A percentile compares a stretch with the other conserved stretches of the same genome.
These are phyloP conservation scores for Zygogramma bicolorata DNA, from an alignment of 2,888 invertebrate genomes.

Conservation along the genomic window DNA sequence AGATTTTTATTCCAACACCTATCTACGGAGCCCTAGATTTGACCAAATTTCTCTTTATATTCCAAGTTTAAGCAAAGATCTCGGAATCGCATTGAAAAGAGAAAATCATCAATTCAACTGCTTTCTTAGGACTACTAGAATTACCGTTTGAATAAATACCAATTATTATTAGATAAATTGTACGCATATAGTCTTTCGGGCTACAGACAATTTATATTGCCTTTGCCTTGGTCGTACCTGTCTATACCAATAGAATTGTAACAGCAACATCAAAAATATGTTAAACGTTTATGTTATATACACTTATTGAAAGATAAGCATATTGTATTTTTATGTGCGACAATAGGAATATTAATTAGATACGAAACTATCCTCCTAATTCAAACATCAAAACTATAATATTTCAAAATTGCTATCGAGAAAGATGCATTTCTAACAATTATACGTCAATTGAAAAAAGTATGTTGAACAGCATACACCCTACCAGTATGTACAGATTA, in stretches of 20 bases:
- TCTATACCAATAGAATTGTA: background rate
- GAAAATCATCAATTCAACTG: too few relatives aligned
- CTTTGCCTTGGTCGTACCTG: too few relatives aligned
- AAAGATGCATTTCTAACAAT: background rate
- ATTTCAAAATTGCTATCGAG: background rate
- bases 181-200: too few relatives aligned
- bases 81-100: too few relatives aligned
- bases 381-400: background rate
- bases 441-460: background rate
- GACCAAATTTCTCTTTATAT: too few relatives aligned
- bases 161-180: too few relatives aligned
- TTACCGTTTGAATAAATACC: too few relatives aligned
- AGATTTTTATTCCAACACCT: background rate
- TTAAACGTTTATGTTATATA: background rate
- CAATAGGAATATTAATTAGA: background rate
- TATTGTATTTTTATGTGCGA: background rate
- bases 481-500: background rate
- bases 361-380: background rate
- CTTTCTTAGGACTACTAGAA: too few relatives aligned
- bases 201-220: too few relatives aligned
- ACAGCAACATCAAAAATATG: background rate
- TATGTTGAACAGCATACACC: background rate
- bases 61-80: too few relatives aligned
- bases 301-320: background rate
- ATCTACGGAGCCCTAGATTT: background rate